Evolutionary conservation across 2,113 vertebrate genomes (phyloP), one percentile per base, ranked within the genome.

Genomic region (Coracopsis vasa): DNA sequence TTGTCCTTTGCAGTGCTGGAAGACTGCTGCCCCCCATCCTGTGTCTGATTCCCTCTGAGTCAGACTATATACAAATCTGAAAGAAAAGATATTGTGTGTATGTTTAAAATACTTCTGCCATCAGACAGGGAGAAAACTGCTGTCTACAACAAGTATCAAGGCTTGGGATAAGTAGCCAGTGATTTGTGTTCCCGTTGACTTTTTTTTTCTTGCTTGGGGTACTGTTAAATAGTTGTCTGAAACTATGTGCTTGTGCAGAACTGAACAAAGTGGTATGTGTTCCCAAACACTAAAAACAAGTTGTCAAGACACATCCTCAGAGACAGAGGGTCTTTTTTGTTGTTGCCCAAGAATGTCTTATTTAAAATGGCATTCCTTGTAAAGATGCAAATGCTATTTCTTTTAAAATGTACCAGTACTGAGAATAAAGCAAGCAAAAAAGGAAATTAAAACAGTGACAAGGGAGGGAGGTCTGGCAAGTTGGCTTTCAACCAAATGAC

Each of bases 401-500:
- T 95, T 95, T 88, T 66, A 65, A 95, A 97, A 96, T 66, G 80
- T 75, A 94, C 88, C 50, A 56, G 95, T 86, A 91, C 91, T 33
- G 96, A 96, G 93, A 95, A 95, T 89, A 96, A 97, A 97, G 86
- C 88, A 80, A 95, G 96, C 73, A 81, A 92, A 95, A 94, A 91
- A 96, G 96, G 97, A 97, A 97, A 98, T 98, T 96, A 95, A 97
- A 97, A 93, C 86, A 69, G 95, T 94, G 86, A 73, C 39, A 84
- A 92, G 86, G 88, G 88, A 87, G 80, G 70, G 90, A 93, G 44
- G 94, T 86, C 96, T 97, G 97, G 95, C 69, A 78, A 96, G 90
- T 77, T 98, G 96, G 97, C 97, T 96, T 95, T 95, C 91, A 94
- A 97, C 97, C 97, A 97, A 95, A 95, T 95, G 98, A 96, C 97